Percentiles rank a stretch among this genome's conserved stretches.
These are phyloP conservation scores for Dione juno DNA, from an alignment of 2,888 invertebrate species.

Conservation along the genomic window DNA sequence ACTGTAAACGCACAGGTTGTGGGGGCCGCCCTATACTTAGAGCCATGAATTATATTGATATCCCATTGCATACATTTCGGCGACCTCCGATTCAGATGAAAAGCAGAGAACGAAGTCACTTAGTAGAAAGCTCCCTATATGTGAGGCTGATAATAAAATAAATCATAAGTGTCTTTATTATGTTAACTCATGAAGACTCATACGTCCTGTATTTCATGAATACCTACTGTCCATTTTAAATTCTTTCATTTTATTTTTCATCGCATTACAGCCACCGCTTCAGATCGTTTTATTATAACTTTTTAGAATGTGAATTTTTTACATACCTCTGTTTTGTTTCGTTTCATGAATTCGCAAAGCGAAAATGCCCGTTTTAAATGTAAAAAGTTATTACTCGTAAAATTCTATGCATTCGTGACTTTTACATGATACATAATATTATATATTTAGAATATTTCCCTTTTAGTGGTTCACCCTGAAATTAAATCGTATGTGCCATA, in stretches of 20 bases:
- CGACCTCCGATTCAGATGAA: too few species aligned
- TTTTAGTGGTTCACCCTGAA: neutral
- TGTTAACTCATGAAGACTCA: neutral
- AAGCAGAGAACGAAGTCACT: too few species aligned
- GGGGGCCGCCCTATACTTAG: too few species aligned
- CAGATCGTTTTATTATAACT: conserved; percentile 73
- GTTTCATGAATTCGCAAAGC: conserved; percentile 68
- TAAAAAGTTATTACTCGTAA: conserved; percentile 58
- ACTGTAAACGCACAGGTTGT: too few species aligned
- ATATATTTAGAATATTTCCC: conserved; percentile 13
- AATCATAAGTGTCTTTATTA: neutral
- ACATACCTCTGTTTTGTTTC: conserved; percentile 66
- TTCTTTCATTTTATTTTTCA: conserved; percentile 68
- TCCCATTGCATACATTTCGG: too few species aligned
- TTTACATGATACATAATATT: conserved; percentile 30
- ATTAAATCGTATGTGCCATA: neutral
- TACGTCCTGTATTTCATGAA: conserved; percentile 56
- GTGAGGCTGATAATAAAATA: neutral
- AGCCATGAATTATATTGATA: too few species aligned
- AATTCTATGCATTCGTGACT: conserved; percentile 47
- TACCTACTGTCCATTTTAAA: conserved; percentile 62
- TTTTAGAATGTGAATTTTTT: conserved; percentile 69
- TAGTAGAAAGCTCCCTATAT: too few species aligned
- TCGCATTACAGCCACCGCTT: conserved; percentile 64
- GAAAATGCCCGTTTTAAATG: conserved; percentile 59